Conservation (phyloP, 1,140 invertebrate genomes). For the Mycetomoellerius zeteki region DNA sequence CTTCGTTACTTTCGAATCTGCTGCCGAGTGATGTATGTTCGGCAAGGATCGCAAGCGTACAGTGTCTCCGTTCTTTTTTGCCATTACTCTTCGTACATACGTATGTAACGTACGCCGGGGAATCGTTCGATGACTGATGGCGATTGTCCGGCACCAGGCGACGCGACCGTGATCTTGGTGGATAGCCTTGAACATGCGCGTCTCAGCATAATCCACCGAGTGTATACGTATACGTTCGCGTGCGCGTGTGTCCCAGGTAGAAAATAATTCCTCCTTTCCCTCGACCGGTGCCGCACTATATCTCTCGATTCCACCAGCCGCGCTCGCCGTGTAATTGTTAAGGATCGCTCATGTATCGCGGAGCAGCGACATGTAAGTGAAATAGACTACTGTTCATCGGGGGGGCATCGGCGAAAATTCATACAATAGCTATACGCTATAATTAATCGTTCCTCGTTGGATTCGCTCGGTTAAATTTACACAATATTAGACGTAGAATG, state of each 20-base stretch:
- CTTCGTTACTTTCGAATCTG: constrained; percentile 59
- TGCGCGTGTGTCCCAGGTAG: constrained; percentile 1
- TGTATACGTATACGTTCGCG: not conserved
- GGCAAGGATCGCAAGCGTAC: constrained; percentile 42
- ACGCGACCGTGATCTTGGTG: constrained; percentile 70
- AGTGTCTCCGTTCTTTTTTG: constrained; percentile 51
- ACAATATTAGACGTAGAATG: not conserved
- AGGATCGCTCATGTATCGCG: constrained; percentile 33
- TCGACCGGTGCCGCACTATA: constrained; percentile 31
- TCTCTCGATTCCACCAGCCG: constrained; percentile 20
- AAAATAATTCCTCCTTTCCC: constrained; percentile 71
- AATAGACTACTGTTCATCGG: constrained; percentile 3
- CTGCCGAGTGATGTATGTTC: constrained; percentile 54
- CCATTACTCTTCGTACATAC: constrained; percentile 33
- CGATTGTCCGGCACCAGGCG: constrained; percentile 69
- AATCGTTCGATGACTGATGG: constrained; percentile 72
- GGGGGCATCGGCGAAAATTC: not conserved
- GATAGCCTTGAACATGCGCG: constrained; percentile 66
- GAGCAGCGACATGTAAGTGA: constrained; percentile 34
- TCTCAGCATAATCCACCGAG: constrained; percentile 62
- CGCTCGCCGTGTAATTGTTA: constrained; percentile 53
- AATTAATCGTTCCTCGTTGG: not conserved
- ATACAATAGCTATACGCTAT: not conserved
- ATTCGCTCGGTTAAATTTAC: not conserved
- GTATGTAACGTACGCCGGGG: constrained; percentile 15